phyloP scores from a whole-genome alignment of 1,140 invertebrate species.

The Calephelis nemesis region DNA sequence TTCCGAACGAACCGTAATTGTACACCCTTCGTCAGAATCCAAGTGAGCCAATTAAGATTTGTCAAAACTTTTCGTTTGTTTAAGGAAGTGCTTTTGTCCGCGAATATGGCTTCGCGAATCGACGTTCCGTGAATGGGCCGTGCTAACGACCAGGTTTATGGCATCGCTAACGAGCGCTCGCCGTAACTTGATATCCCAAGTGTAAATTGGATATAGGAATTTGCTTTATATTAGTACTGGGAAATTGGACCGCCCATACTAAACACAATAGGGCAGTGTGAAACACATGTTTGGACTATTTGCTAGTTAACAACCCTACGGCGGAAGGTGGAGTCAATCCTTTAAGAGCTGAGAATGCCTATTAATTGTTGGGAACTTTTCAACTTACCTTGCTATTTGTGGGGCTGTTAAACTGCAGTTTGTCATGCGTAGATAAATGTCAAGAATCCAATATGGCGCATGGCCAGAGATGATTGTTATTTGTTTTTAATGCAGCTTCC shows the following conservation, averaged over 20 bases:
- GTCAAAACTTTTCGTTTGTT: conserved; percentile 6
- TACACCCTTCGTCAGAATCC: not conserved
- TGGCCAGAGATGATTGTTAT: too few species aligned
- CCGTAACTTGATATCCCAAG: conserved; percentile 40
- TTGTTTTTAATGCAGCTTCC: too few species aligned
- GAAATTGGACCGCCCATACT: conserved; percentile 29
- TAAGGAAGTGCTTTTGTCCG: conserved; percentile 8
- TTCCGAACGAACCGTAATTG: too few species aligned
- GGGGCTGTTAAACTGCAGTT: too few species aligned
- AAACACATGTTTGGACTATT: conserved; percentile 11
- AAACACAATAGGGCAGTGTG: conserved; percentile 11
- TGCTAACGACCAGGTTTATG: conserved; percentile 15
- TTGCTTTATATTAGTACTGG: conserved; percentile 39
- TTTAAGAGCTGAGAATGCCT: too few species aligned
- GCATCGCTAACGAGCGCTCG: conserved; percentile 34
- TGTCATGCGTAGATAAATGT: too few species aligned
- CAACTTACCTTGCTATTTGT: too few species aligned
- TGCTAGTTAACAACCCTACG: conserved; percentile 2
- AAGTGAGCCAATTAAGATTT: conserved; percentile 13
- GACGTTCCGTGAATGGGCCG: conserved; percentile 33
- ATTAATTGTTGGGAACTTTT: too few species aligned
- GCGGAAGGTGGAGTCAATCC: not conserved
- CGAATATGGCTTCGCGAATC: conserved; percentile 10
- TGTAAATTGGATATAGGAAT: conserved; percentile 40
- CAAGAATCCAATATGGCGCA: too few species aligned